These are phyloP conservation scores for Gastracanthus pulcherrimus DNA, from an alignment of 2,888 invertebrate species.

Conservation along the genomic window DNA sequence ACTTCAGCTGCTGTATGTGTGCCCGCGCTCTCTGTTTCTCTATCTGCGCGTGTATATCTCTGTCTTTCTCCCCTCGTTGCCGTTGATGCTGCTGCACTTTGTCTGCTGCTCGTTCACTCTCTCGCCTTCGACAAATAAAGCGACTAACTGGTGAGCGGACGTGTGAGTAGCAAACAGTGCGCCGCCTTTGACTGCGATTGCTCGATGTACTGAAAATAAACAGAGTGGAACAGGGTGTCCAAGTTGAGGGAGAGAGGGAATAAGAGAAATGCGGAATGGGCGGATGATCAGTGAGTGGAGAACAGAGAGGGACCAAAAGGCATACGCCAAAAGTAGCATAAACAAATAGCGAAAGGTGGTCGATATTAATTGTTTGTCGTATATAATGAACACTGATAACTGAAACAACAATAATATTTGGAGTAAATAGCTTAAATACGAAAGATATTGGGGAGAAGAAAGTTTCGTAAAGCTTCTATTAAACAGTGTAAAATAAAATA, in stretches of 20 bases:
- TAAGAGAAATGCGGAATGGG: too few relatives aligned
- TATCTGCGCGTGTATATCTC: conserved; percentile 16
- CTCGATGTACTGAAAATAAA: conserved; percentile 34
- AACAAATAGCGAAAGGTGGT: neutral
- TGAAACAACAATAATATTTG: too few relatives aligned
- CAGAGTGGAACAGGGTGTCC: conserved; percentile 15
- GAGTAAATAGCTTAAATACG: too few relatives aligned
- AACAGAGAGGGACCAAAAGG: too few relatives aligned
- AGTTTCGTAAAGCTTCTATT: too few relatives aligned
- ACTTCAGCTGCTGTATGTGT: neutral
- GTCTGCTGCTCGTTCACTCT: conserved; percentile 19
- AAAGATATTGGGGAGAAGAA: too few relatives aligned
- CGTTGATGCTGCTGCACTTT: too few relatives aligned
- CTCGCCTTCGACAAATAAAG: conserved; percentile 37
- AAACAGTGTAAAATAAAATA: too few relatives aligned
- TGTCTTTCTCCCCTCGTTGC: neutral
- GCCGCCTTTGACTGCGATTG: conserved; percentile 34
- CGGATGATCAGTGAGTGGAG: too few relatives aligned
- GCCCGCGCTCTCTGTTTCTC: conserved; percentile 10
- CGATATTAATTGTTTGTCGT: too few relatives aligned
- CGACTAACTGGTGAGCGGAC: conserved; percentile 33
- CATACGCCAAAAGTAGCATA: neutral
- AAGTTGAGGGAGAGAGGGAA: neutral
- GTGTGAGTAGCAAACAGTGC: conserved; percentile 26
- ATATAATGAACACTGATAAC: too few relatives aligned